Percentiles rank a stretch among this genome's conserved stretches.
Conservation (phyloP, 2,888 invertebrate species). For the Conomelus anceps region DNA sequence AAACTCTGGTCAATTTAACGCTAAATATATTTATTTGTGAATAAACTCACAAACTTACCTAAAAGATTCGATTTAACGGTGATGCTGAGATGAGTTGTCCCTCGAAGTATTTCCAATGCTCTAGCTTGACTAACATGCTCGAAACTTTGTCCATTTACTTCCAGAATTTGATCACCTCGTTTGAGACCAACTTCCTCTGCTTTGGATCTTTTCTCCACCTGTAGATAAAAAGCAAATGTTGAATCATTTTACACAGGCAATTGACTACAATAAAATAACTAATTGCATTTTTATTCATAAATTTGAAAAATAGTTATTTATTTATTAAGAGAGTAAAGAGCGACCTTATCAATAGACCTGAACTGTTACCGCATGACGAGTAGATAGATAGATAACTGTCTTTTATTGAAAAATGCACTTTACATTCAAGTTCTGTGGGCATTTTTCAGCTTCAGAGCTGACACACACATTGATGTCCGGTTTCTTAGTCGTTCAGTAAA, state of each 20-base stretch:
- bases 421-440: too few species aligned
- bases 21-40: neutral
- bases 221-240: conserved; percentile 12
- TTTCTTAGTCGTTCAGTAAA: too few species aligned
- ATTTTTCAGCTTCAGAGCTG: too few species aligned
- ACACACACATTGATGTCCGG: too few species aligned
- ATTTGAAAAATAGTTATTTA: too few species aligned
- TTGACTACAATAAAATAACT: neutral
- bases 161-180: conserved; percentile 94
- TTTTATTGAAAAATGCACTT: too few species aligned
- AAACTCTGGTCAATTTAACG: neutral
- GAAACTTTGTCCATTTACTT: conserved; percentile 96
- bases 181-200: conserved; percentile 94
- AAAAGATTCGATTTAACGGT: conserved; percentile 95
- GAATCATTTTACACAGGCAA: neutral
- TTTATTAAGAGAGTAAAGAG: too few species aligned
- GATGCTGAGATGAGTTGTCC: conserved; percentile 92
- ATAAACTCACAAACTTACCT: conserved; percentile 45
- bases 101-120: conserved; percentile 86
- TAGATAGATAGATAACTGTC: too few species aligned
- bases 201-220: conserved; percentile 84
- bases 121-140: conserved; percentile 85
- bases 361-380: too few species aligned
- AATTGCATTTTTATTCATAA: neutral
- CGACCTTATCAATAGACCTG: too few species aligned